A percentile compares a stretch with the other conserved stretches of the same genome.
These are phyloP conservation scores for Argopecten irradians DNA, from an alignment of 1,140 invertebrate species.

Conservation along the genomic window DNA sequence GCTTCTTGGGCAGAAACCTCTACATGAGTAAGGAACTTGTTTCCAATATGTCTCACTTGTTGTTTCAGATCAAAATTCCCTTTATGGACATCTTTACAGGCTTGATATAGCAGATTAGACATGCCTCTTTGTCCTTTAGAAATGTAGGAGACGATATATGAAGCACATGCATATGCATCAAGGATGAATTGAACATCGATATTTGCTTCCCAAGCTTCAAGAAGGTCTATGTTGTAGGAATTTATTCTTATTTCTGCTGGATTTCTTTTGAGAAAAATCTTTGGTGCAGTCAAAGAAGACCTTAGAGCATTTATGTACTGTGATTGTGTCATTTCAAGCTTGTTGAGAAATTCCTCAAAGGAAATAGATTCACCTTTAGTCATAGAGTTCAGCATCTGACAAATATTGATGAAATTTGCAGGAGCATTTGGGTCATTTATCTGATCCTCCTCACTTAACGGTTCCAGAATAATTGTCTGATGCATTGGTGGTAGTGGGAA, in stretches of 20 bases:
- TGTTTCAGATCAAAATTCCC: not conserved
- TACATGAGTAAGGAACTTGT: conserved; percentile 48
- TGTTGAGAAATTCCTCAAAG: not conserved
- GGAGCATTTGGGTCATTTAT: not conserved
- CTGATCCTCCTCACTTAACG: not conserved
- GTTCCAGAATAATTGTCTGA: not conserved
- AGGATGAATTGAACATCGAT: not conserved
- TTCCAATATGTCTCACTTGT: no score
- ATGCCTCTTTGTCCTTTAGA: conserved; percentile 48
- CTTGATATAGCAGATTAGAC: conserved; percentile 26
- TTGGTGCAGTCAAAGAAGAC: conserved; percentile 25
- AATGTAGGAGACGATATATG: conserved; percentile 45
- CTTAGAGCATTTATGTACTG: not conserved
- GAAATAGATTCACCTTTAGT: not conserved
- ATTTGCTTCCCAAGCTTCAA: not conserved
- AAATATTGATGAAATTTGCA: not conserved
- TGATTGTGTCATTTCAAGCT: not conserved
- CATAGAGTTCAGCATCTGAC: conserved; percentile 35
- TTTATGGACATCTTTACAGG: conserved; percentile 27
- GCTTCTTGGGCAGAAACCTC: conserved; percentile 57
- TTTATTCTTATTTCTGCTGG: not conserved
- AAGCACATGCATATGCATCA: conserved; percentile 8
- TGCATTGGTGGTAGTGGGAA: not conserved
- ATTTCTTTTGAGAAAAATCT: not conserved
- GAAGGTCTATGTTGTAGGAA: not conserved